A percentile compares a stretch with the other conserved stretches of the same genome.
These are phyloP conservation scores for Cheilinus undulatus DNA, from an alignment of 2,113 vertebrate genomes.

Conservation along the genomic window DNA sequence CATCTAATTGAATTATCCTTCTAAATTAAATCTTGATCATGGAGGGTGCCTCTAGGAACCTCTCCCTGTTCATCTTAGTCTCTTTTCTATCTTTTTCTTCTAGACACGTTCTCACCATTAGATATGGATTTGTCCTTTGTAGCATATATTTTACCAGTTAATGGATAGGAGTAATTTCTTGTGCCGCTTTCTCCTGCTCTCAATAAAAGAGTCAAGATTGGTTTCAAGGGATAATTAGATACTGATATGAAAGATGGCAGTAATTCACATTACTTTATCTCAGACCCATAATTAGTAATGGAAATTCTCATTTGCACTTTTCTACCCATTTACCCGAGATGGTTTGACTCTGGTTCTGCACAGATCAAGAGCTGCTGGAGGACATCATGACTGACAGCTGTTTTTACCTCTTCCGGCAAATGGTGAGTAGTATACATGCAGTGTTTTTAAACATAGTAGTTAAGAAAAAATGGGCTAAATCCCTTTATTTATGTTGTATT, in stretches of 20 bases:
- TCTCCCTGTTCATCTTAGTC: conserved; percentile 37
- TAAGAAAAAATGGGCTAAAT: background rate
- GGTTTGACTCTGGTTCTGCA: conserved; percentile 57
- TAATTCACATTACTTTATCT: conserved; percentile 35
- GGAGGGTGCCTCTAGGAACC: conserved; percentile 40
- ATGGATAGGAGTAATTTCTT: conserved; percentile 31
- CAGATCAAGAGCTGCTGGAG: conserved; percentile 94
- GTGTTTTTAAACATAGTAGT: conserved; percentile 1
- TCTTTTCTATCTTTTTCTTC: conserved; percentile 14
- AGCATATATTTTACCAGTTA: conserved; percentile 36
- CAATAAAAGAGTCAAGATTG: conserved; percentile 36
- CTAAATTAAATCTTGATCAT: conserved; percentile 53
- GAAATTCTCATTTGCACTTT: conserved; percentile 14
- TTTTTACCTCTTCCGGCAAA: conserved; percentile 81
- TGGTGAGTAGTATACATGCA: conserved; percentile 85
- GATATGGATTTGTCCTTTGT: conserved; percentile 39
- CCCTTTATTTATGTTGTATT: background rate
- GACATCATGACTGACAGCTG: conserved; percentile 89
- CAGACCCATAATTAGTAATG: conserved; percentile 34
- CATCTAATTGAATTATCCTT: conserved; percentile 68
- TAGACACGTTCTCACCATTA: conserved; percentile 34
- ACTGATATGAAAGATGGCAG: conserved; percentile 33
- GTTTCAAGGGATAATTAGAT: conserved; percentile 47
- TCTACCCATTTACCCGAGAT: conserved; percentile 16
- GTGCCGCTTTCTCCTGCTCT: conserved; percentile 9